Evolutionary conservation across 2,888 invertebrate species (phyloP), one percentile per base, ranked within the genome.

Genomic region (Campoletis raptor): DNA sequence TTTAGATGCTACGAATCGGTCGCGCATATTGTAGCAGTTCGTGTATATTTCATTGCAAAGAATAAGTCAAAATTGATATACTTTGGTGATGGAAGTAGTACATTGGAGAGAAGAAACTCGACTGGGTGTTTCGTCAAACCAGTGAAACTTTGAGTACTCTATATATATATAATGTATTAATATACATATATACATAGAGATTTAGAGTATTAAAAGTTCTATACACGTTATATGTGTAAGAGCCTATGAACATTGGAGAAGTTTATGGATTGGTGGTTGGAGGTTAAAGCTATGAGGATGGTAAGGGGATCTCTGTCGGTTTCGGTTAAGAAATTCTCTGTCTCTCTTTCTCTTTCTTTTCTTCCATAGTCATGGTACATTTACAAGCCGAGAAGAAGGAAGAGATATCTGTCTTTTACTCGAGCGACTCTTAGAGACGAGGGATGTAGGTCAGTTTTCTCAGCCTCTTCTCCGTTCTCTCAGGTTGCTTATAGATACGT

Each of bases 381-480:
- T 18, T 48, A 77, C 45, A 42, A n/a, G 5, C 42, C 64, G 30
- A 48, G 45, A 66, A 45, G 10, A 66, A 77, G 77, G 30, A 3
- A 18, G 64, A 42, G 64, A 42, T 45, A 54, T 77, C 67, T 54
- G 74, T 81, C 69, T 84, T 69, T 86, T 69, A 81, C 81, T 40
- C 67, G 61, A 84, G 78, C 78, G 69, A 69, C 86, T 82, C 83
- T 80, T 82, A 78, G 81, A 87, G n/a, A n/a, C 67, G 70, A 78
- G 87, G 89, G 91, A 93, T 93, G 91, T 93, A 92, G 93, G 93
- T 93, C 93, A 93, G 92, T 93, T 93, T 93, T 92, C 92, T 92
- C 90, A 90, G 90, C 89, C 86, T 85, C 88, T 87, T 86, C 84
- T 81, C 85, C 78, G 74, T 69, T 74, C 77, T 77, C 83, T 82